Evolutionary conservation across 53 echinoderm and acorn worm genomes (phyloP), one percentile per base, ranked within the genome.

Genomic region (Zoroaster sp.): DNA sequence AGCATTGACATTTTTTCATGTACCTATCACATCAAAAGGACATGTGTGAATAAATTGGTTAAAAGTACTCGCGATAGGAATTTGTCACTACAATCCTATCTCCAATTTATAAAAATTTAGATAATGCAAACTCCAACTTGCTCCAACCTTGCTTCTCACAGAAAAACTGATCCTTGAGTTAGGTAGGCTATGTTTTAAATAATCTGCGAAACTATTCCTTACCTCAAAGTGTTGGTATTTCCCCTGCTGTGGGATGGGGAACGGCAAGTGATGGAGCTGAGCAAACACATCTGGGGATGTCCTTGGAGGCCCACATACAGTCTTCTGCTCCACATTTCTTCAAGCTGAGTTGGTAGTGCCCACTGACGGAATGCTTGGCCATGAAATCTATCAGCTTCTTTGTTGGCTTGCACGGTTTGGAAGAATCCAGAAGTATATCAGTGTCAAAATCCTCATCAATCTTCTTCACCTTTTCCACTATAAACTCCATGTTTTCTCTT

Each of bases 211-310:
- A 0, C 11, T 17, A 72, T 35, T 30, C 15, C 73, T 80, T 53
- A 80, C 80, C 80, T 80, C 80, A 80, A 80, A 80, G 33, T 80
- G 80, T 53, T 52, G 45, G 80, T 80, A 80, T 32, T 77, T 77
- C 25, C 52, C 65, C 80, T 80, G 80, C n/a, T 80, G 80, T 53
- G 52, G 80, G 52, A 53, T 49, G 30, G 52, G 46, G 1, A 80
- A 83, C 4, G 83, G 83, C 36, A 83, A 38, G 38, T 83, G 83
- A 10, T 83, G 63, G 6, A 83, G 83, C 15, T 83, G 63, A 5
- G 68, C 63, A 83, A 83, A 83, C 32, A 37, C n/a, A 0, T 83
- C 83, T 18, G 83, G 83, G 6, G 69, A 13, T 33, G 69, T 38
- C 35, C 83, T 15, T 3, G 41, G 68, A 1, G 10, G n/a, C 7